Evolutionary conservation across 92 coral and sea anemone genomes (phyloP).

Genomic region (Phenganax subtilis): DNA sequence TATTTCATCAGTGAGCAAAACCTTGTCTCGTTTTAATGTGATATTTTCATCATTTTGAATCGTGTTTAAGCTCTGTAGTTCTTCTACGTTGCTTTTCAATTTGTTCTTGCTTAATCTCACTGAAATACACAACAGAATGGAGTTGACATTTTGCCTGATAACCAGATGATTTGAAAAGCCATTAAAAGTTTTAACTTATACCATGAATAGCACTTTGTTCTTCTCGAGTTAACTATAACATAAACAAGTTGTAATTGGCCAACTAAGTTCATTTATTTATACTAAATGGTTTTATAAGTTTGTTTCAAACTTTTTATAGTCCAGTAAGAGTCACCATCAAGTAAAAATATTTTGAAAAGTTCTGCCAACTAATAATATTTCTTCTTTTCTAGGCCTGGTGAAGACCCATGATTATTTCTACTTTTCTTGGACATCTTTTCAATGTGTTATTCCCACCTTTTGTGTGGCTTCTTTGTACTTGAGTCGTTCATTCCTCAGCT

Average conservation of each 20-base stretch:
- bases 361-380: too few relatives aligned
- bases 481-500: slow-evolving; percentile 61
- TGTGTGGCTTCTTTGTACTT: slow-evolving; percentile 67
- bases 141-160: not conserved
- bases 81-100: slow-evolving; percentile 77
- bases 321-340: too few relatives aligned
- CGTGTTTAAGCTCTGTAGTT: slow-evolving; percentile 64
- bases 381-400: too few relatives aligned
- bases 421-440: not conserved
- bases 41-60: slow-evolving; percentile 72
- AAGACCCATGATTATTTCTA: too few relatives aligned
- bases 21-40: slow-evolving; percentile 71
- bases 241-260: not conserved
- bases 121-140: slow-evolving; percentile 30
- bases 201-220: slow-evolving; percentile 47
- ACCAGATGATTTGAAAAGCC: not conserved
- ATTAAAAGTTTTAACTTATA: not conserved
- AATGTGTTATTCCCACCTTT: slow-evolving; percentile 55
- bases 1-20: slow-evolving; percentile 79
- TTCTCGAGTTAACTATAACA: slow-evolving; percentile 40
- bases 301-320: not conserved
- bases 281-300: not conserved
- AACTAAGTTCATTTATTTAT: too few relatives aligned
- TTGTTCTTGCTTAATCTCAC: slow-evolving; percentile 82
- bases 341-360: too few relatives aligned